These are phyloP conservation scores for Himalopsyche kuldschensis DNA, from an alignment of 2,888 invertebrate species.

Conservation along the genomic window DNA sequence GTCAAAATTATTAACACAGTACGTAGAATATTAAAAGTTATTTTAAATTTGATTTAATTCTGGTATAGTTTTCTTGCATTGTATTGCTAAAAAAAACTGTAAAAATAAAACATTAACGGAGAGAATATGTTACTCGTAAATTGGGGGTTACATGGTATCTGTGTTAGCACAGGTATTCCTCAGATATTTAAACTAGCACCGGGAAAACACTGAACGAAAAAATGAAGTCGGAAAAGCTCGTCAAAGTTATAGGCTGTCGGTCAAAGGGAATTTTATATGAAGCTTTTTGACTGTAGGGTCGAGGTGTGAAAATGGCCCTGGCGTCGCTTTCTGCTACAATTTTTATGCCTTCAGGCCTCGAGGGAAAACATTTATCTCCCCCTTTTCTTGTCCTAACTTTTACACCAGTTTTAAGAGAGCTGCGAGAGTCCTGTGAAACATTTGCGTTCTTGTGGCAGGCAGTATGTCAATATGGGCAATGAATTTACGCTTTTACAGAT, in stretches of 20 bases:
- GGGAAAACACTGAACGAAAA: neutral
- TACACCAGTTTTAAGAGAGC: neutral
- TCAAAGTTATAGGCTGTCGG: neutral
- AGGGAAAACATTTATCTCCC: neutral
- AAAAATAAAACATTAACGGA: too few relatives aligned
- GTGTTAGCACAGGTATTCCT: too few relatives aligned
- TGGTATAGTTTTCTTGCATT: too few relatives aligned
- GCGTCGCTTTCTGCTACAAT: neutral
- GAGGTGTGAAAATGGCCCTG: neutral
- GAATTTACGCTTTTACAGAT: neutral
- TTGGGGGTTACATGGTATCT: too few relatives aligned
- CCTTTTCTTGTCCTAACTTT: neutral
- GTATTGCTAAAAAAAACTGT: too few relatives aligned
- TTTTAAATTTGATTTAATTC: too few relatives aligned
- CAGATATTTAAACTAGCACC: neutral
- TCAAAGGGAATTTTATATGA: neutral
- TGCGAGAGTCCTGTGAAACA: neutral
- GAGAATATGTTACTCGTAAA: too few relatives aligned
- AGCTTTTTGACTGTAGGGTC: neutral
- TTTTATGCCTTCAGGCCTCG: neutral
- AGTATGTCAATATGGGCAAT: neutral
- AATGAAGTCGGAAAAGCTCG: neutral
- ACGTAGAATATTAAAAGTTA: too few relatives aligned
- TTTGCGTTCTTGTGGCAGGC: neutral
- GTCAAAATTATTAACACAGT: too few relatives aligned